phyloP scores from a whole-genome alignment of 2,113 vertebrate species.

The Hemiscyllium ocellatum region DNA sequence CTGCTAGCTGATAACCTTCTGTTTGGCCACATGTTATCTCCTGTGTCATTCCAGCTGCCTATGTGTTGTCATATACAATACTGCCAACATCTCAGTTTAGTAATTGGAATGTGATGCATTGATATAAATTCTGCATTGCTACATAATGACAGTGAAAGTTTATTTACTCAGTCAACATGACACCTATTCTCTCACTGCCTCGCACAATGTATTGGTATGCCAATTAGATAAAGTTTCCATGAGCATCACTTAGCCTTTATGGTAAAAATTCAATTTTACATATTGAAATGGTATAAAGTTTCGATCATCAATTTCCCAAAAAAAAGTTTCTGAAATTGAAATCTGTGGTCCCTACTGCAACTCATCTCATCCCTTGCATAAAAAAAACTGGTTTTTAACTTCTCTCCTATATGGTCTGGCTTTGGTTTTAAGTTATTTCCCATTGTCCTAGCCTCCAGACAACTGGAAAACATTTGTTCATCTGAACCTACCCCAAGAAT shows the following conservation, averaged over 20 bases:
- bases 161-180: background rate
- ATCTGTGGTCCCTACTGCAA: background rate
- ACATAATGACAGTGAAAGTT: background rate
- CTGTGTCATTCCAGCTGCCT: too few relatives aligned
- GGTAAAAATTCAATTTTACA: background rate
- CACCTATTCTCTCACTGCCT: background rate
- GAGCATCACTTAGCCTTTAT: background rate
- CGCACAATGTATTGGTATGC: background rate
- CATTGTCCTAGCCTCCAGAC: too few relatives aligned
- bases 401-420: too few relatives aligned
- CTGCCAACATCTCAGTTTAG: too few relatives aligned
- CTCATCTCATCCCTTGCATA: background rate
- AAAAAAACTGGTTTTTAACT: too few relatives aligned
- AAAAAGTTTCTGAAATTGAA: background rate
- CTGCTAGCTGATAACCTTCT: too few relatives aligned
- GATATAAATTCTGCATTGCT: background rate
- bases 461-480: too few relatives aligned
- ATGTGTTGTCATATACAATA: too few relatives aligned
- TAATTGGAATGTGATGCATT: too few relatives aligned
- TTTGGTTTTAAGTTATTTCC: too few relatives aligned
- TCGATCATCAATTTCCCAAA: background rate
- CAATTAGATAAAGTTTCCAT: background rate
- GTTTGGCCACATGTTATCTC: too few relatives aligned
- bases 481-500: too few relatives aligned
- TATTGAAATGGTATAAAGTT: background rate